A percentile compares a stretch with the other conserved stretches of the same genome.
Evolutionary conservation across 2,113 vertebrate genomes (phyloP).

Genomic region (Phrynocephalus versicolor): DNA sequence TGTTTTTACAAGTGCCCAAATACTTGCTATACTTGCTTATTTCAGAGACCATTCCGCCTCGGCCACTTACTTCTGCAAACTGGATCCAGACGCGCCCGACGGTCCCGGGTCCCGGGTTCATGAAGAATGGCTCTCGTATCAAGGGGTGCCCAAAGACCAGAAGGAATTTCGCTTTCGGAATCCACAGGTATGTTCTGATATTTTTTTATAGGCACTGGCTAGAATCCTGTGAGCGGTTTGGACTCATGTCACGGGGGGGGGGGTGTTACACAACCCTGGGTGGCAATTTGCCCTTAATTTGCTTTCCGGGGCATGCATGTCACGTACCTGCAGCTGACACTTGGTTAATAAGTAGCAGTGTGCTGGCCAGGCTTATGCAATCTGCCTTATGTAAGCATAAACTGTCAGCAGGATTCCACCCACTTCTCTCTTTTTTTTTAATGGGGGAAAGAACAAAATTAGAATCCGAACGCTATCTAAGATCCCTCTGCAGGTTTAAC

Average conservation of each 20-base stretch:
- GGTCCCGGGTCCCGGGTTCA: not conserved
- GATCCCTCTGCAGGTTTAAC: not conserved
- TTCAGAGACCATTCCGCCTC: conserved; percentile 78
- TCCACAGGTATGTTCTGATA: conserved; percentile 69
- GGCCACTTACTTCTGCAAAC: conserved; percentile 67
- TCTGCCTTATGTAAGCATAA: too few species aligned
- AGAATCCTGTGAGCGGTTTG: not conserved
- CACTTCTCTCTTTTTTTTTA: too few species aligned
- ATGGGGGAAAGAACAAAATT: not conserved
- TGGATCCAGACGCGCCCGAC: not conserved
- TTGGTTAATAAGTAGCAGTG: too few species aligned
- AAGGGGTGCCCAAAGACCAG: conserved; percentile 61
- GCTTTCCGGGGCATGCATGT: too few species aligned
- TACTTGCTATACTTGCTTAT: not conserved
- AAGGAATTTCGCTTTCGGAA: conserved; percentile 80
- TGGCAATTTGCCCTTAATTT: too few species aligned
- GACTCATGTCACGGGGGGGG: too few species aligned
- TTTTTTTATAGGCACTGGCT: not conserved
- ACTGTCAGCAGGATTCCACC: too few species aligned
- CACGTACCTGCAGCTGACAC: too few species aligned
- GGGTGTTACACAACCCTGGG: too few species aligned
- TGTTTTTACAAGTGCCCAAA: not conserved
- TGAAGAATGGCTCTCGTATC: conserved; percentile 76
- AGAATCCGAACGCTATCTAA: not conserved
- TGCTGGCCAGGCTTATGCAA: too few species aligned